phyloP scores from a whole-genome alignment of 2,888 invertebrate species.

The Nomada goodeniana region DNA sequence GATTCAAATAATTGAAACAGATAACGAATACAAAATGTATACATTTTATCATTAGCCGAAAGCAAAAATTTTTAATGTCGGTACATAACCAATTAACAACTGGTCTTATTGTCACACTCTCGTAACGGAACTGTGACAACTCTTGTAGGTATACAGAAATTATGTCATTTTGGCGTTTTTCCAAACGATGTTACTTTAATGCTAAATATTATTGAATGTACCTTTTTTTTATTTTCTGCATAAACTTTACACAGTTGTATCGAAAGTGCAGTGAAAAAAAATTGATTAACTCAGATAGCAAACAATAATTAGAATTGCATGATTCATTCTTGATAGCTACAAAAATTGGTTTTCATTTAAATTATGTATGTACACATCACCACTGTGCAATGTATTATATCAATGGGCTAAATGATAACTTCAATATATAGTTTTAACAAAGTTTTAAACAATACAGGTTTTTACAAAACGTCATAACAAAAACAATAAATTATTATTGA shows the following conservation, averaged over 20 bases:
- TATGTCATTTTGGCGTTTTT: slow-evolving; percentile 9
- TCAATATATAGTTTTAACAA: too few relatives aligned
- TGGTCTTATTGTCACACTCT: too few relatives aligned
- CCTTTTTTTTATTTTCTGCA: neutral
- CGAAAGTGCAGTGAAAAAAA: too few relatives aligned
- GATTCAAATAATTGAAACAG: neutral
- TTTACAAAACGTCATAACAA: neutral
- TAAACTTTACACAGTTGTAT: neutral
- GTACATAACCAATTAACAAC: too few relatives aligned
- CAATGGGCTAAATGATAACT: neutral
- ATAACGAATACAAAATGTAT: neutral
- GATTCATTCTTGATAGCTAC: slow-evolving; percentile 30
- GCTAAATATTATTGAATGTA: neutral
- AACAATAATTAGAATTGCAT: neutral
- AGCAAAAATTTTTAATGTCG: too few relatives aligned
- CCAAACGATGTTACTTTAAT: neutral
- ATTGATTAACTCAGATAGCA: neutral
- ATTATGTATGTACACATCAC: too few relatives aligned
- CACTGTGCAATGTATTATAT: too few relatives aligned
- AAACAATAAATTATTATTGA: neutral
- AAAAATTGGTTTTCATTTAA: neutral
- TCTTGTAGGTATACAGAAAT: neutral
- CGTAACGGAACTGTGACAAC: slow-evolving; percentile 8
- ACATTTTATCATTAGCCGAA: too few relatives aligned
- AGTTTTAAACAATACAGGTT: too few relatives aligned